Evolutionary conservation across 2,113 vertebrate genomes (phyloP).

Genomic region (Sphaerodactylus townsendi): DNA sequence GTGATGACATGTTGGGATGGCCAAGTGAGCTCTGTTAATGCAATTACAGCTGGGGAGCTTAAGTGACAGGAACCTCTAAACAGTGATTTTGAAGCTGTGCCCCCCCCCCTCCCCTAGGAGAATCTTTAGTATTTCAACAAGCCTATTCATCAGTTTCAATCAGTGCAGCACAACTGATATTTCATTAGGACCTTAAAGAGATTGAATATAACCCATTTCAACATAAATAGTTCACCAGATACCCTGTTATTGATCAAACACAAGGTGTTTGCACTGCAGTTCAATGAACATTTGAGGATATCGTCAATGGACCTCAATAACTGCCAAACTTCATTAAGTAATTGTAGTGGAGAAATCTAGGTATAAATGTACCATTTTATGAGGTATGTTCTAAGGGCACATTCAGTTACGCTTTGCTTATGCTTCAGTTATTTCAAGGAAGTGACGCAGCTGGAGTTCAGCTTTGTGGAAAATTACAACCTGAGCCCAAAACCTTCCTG

Average conservation of each 20-base stretch:
- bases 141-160: constrained; percentile 60
- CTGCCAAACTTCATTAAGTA: constrained; percentile 51
- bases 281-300: constrained; percentile 36
- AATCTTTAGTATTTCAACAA: constrained; percentile 37
- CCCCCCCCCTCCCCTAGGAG: constrained; percentile 28
- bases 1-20: constrained; percentile 75
- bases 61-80: constrained; percentile 57
- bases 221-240: constrained; percentile 55
- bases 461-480: neutral
- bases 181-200: constrained; percentile 60
- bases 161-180: constrained; percentile 62
- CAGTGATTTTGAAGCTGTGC: constrained; percentile 48
- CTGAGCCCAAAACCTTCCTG: neutral
- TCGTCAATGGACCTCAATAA: constrained; percentile 45
- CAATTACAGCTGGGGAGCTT: constrained; percentile 79
- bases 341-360: constrained; percentile 7
- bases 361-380: neutral
- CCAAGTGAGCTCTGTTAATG: constrained; percentile 86
- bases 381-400: constrained; percentile 24
- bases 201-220: constrained; percentile 43
- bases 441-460: neutral
- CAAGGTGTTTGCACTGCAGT: constrained; percentile 43
- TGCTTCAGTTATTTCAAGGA: neutral
- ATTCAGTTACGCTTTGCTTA: neutral
- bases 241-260: constrained; percentile 45